Conservation (phyloP, 2,888 invertebrate species). For the Dendrolimus pini region DNA sequence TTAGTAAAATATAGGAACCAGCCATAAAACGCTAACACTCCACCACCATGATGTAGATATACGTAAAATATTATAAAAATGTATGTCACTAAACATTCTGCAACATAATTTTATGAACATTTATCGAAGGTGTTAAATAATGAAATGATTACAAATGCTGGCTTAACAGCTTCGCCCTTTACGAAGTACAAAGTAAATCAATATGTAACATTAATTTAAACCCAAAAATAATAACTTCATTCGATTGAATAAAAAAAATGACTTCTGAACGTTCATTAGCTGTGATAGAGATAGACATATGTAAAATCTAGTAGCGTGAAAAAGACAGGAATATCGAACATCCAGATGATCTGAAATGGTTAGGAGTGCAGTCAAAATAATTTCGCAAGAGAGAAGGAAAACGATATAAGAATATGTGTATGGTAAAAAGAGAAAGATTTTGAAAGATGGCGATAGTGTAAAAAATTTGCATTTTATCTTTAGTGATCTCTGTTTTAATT, state of each 20-base stretch:
- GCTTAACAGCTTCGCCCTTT: slow-evolving; percentile 28
- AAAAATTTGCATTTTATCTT: slow-evolving; percentile 57
- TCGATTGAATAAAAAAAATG: slow-evolving; percentile 32
- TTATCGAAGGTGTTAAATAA: slow-evolving; percentile 34
- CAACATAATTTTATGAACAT: slow-evolving; percentile 20
- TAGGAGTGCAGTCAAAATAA: too few relatives aligned
- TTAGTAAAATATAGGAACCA: too few relatives aligned
- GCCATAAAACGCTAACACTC: too few relatives aligned
- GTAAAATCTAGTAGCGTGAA: too few relatives aligned
- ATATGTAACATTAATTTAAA: slow-evolving; percentile 9
- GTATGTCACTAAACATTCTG: too few relatives aligned
- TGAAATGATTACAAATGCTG: slow-evolving; percentile 37
- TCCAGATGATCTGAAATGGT: too few relatives aligned
- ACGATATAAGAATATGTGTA: slow-evolving; percentile 17
- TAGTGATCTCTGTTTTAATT: slow-evolving; percentile 57
- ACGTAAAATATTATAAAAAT: too few relatives aligned
- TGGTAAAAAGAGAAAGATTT: slow-evolving; percentile 11
- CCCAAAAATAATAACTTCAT: slow-evolving; percentile 13
- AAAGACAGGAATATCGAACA: too few relatives aligned
- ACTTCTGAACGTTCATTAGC: slow-evolving; percentile 22
- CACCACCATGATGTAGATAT: too few relatives aligned
- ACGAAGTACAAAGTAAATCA: slow-evolving; percentile 8
- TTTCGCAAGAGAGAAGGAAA: slow-evolving; percentile 1
- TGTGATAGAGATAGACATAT: neutral
- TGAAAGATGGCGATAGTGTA: slow-evolving; percentile 36